Evolutionary conservation across 1,140 invertebrate genomes (phyloP).

Genomic region (Mercenaria mercenaria): DNA sequence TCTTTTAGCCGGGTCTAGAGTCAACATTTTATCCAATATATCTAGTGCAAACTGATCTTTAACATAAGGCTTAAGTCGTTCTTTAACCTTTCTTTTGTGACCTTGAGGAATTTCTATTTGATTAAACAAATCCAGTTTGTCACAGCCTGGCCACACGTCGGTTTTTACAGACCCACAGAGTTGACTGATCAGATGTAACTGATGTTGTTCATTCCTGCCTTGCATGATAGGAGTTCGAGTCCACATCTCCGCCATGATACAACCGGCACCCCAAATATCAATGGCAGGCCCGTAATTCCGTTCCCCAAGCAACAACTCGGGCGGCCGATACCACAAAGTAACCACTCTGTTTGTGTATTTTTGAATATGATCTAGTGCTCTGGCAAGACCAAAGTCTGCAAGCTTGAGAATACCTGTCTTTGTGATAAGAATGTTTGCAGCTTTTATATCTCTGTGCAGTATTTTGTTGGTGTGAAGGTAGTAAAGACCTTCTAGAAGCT

Average conservation of each 20-base stretch:
- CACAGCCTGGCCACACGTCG: constrained; percentile 97
- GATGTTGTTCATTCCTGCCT: constrained; percentile 98
- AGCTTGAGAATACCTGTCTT: constrained; percentile 94
- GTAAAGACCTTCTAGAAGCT: constrained; percentile 97
- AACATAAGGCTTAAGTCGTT: constrained; percentile 95
- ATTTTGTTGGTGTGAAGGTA: constrained; percentile 99
- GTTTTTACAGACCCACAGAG: constrained; percentile 98
- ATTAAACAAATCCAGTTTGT: constrained; percentile 96
- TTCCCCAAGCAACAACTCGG: constrained; percentile 95
- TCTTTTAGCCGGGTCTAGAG: constrained; percentile 96
- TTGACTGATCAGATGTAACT: constrained; percentile 97
- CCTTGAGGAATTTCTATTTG: constrained; percentile 96
- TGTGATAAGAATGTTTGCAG: constrained; percentile 99
- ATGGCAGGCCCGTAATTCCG: constrained; percentile 96
- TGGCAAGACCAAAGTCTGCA: constrained; percentile 88
- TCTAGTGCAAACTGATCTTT: constrained; percentile 97
- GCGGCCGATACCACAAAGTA: constrained; percentile 99
- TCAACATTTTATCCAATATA: constrained; percentile 96
- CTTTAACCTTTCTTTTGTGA: constrained; percentile 96
- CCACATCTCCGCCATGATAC: constrained; percentile 99
- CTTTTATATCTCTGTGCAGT: constrained; percentile 99
- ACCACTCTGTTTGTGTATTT: constrained; percentile 99
- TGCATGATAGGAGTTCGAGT: constrained; percentile 93
- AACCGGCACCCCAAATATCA: constrained; percentile 99
- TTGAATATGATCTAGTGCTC: constrained; percentile 96